Evolutionary conservation across 2,888 invertebrate genomes (phyloP), one percentile per base, ranked within the genome.

Genomic region (Xestia c-nigrum): DNA sequence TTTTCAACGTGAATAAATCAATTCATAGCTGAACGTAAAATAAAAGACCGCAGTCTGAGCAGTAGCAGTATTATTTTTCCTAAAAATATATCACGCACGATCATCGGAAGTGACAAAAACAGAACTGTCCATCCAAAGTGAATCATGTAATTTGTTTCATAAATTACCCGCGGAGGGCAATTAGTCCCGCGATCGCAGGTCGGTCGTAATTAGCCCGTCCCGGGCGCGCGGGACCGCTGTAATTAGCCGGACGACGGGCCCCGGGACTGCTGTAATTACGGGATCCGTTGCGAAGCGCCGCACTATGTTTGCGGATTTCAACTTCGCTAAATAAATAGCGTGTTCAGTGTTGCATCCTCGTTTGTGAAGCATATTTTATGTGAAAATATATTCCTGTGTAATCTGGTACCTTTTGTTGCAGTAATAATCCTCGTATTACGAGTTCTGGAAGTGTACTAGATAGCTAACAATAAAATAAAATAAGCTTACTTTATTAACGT

Each of bases 161-260:
- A 86, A 89, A 91, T 90, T 91, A 89, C 87, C 78, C 88, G 88
- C 87, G 88, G 89, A 89, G 85, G 83, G 88, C 80, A 88, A 88
- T 88, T 88, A 86, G 83, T 83, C 84, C 86, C 83, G 85, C 89
- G 89, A 88, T 85, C 85, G 85, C 89, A 88, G 89, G 86, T 84
- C 85, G 81, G 84, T 78, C 85, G 84, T 87, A 88, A 87, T 88
- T 88, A 87, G 83, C 72, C 81, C 73, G 79, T 81, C 78, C 86
- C 83, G 85, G 87, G 87, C 80, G 86, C 85, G 80, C 87, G 87
- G 87, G 86, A 83, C 86, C 84, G 83, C 89, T 82, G 86, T 86
- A 89, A 91, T 91, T 91, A 91, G 87, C 87, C 83, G 87, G 85
- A 87, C 86, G 84, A 61, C 80, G 83, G 82, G 81, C 85, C 85